Conservation (phyloP, 2,888 invertebrate species). For the Melinaea menophilus region DNA sequence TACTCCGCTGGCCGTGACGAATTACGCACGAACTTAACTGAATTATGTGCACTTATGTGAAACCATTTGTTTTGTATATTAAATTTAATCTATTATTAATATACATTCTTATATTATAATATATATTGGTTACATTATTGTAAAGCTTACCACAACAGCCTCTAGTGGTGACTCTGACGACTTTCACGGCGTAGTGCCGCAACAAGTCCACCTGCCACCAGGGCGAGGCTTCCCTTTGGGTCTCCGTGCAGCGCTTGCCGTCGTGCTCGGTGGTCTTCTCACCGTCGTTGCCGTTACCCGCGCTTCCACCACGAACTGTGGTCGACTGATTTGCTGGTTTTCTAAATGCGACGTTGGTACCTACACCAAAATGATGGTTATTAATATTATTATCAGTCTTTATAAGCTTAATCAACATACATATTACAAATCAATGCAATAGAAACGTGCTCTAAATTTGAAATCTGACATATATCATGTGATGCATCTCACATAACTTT, state of each 20-base stretch:
- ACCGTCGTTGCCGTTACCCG: slow-evolving; percentile 92
- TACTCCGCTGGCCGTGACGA: slow-evolving; percentile 37
- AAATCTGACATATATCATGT: too few relatives aligned
- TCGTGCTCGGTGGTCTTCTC: slow-evolving; percentile 90
- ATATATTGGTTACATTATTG: background rate
- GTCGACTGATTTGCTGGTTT: slow-evolving; percentile 95
- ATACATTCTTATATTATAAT: too few relatives aligned
- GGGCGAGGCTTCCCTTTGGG: slow-evolving; percentile 91
- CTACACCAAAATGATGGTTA: slow-evolving; percentile 56
- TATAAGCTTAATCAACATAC: background rate
- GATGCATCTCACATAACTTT: too few relatives aligned
- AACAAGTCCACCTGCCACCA: slow-evolving; percentile 96
- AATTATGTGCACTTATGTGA: slow-evolving; percentile 15
- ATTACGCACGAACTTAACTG: slow-evolving; percentile 27
- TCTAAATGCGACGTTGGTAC: slow-evolving; percentile 89
- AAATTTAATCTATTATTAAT: background rate
- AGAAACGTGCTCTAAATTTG: too few relatives aligned
- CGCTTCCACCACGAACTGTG: slow-evolving; percentile 89
- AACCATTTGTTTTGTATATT: slow-evolving; percentile 14
- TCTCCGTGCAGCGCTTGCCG: slow-evolving; percentile 92
- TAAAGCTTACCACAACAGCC: slow-evolving; percentile 83
- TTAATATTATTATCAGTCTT: background rate
- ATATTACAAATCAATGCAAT: too few relatives aligned
- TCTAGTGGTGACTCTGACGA: slow-evolving; percentile 90
- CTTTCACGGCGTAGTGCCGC: slow-evolving; percentile 89